Base-by-base conservation (phyloP, 2,113 vertebrate species). In the Nibea coibor region DNA sequence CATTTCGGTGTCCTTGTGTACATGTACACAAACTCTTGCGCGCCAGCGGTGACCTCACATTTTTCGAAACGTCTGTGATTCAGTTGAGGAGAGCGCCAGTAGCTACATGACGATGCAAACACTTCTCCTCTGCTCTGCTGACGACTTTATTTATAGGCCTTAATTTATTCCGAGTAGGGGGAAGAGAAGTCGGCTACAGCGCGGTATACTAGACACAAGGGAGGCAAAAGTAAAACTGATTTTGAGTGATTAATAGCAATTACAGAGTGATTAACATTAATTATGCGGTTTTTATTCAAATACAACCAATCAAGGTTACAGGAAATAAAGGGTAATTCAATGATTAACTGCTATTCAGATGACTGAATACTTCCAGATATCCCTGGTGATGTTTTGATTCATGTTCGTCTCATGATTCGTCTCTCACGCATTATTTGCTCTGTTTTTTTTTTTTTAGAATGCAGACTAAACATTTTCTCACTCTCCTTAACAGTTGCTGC, bases 401-500 rank as follows among this genome's bases (percentile, higher is more conserved):
- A 9, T 39, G 24, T 50, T 7, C 22, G 48, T n/a, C n/a, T n/a
- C n/a, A n/a, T n/a, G n/a, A n/a, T n/a, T n/a, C 17, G 20, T 72
- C 17, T 73, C 9, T n/a, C 6, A 10, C 58, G 24, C 17, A 64
- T 11, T 45, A 45, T 63, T 51, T 31, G 9, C 68, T 77, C 14
- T 26, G 10, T 31, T 48, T 76, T 35, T 43, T 57, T 47, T 48
- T 76, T 35, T 35, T 57, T 47, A 45, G 20, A 53, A 80, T 15
- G 9, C 72, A 74, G 15, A 42, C 35, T 63, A 26, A 78, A 83
- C 67, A 63, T 65, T 76, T 74, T 51, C 9, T 62, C 62, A 26
- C 71, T 20, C 43, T 64, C 35, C 51, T 57, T 14, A 74, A 61
- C 61, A 42, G 72, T 51, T 62, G 51, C 82, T 71, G 45, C 51